Evolutionary conservation across 2,888 invertebrate genomes (phyloP).

Genomic region (Cerastoderma edule): DNA sequence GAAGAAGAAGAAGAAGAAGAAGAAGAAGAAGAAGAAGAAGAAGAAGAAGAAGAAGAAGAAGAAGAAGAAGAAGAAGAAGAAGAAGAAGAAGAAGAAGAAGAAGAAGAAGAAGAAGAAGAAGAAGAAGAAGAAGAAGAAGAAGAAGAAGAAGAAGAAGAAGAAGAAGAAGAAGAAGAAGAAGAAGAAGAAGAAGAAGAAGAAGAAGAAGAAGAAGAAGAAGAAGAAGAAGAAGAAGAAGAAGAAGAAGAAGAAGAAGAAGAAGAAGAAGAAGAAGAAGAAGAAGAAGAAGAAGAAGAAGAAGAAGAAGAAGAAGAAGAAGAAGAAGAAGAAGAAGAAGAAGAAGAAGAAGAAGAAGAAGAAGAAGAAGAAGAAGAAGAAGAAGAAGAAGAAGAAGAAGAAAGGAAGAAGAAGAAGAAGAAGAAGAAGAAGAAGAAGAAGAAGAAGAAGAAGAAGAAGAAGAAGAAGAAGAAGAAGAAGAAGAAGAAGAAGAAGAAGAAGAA

Average conservation of each 20-base stretch:
- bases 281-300: not conserved
- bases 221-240: slow-evolving; percentile 5
- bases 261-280: not conserved
- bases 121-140: too few relatives aligned
- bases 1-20: too few relatives aligned
- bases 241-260: slow-evolving; percentile 2
- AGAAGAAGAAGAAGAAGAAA: slow-evolving; percentile 5
- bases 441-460: slow-evolving; percentile 5
- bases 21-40: too few relatives aligned
- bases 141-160: too few relatives aligned
- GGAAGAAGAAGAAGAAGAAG: slow-evolving; percentile 5
- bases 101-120: too few relatives aligned
- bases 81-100: too few relatives aligned
- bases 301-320: not conserved
- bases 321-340: not conserved
- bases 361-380: not conserved
- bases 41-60: too few relatives aligned
- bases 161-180: too few relatives aligned
- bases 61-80: too few relatives aligned
- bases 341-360: not conserved
- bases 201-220: too few relatives aligned
- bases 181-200: too few relatives aligned
- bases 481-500: slow-evolving; percentile 5
- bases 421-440: slow-evolving; percentile 5
- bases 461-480: slow-evolving; percentile 5